A percentile compares a stretch with the other conserved stretches of the same genome.
Evolutionary conservation across 1,140 invertebrate genomes (phyloP).

Genomic region (Drosophila burlai): DNA sequence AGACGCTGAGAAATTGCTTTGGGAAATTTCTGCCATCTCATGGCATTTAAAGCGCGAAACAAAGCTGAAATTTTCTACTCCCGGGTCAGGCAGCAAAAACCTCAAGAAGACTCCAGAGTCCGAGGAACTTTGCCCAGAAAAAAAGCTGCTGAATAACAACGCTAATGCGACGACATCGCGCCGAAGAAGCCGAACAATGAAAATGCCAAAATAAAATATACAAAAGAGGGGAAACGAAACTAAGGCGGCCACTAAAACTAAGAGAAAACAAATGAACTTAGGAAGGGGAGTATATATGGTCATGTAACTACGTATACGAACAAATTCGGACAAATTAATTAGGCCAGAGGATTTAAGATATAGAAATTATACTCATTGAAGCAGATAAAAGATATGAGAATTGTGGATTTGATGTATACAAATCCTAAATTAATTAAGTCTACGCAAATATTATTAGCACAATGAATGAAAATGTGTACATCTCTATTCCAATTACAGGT

Average conservation of each 20-base stretch:
- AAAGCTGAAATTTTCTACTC: slow-evolving; percentile 73
- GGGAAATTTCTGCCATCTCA: slow-evolving; percentile 68
- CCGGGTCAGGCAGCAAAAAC: slow-evolving; percentile 48
- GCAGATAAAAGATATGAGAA: neutral
- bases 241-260: slow-evolving; percentile 50
- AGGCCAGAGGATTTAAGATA: neutral
- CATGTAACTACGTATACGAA: slow-evolving; percentile 9
- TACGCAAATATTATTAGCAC: no score
- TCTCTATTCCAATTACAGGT: no score
- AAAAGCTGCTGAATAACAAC: slow-evolving; percentile 51
- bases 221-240: slow-evolving; percentile 40
- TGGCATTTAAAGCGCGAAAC: slow-evolving; percentile 69
- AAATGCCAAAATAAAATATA: slow-evolving; percentile 62
- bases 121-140: slow-evolving; percentile 7
- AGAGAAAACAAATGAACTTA: slow-evolving; percentile 15
- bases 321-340: slow-evolving; percentile 12
- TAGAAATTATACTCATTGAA: no score
- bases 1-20: slow-evolving; percentile 29
- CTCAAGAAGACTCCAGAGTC: slow-evolving; percentile 3
- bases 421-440: no score
- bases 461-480: no score
- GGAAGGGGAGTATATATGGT: neutral
- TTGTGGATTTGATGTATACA: no score
- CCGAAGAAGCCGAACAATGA: slow-evolving; percentile 46
- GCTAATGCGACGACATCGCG: slow-evolving; percentile 28